phyloP scores from a whole-genome alignment of 2,797 vertebrate species.

The Emys orbicularis region DNA sequence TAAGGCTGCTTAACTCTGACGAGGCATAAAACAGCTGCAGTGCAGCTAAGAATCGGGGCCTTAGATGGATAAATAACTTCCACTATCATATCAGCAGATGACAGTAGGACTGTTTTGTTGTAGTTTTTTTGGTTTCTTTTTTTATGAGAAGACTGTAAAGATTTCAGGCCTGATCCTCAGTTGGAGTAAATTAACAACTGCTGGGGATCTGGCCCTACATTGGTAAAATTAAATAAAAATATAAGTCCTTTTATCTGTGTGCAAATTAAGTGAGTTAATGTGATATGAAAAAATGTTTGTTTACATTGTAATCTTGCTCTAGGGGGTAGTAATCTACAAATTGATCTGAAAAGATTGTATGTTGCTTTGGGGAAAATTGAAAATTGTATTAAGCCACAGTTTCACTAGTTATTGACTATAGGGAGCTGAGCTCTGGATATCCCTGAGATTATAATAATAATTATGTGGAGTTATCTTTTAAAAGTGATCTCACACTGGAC shows the following conservation, averaged over 20 bases:
- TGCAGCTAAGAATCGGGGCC: not conserved
- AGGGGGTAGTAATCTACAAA: conserved; percentile 69
- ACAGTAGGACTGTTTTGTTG: not conserved
- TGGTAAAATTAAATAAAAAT: not conserved
- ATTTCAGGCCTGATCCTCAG: not conserved
- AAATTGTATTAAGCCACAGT: conserved; percentile 71
- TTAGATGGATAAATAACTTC: conserved; percentile 4
- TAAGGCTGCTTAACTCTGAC: conserved; percentile 36
- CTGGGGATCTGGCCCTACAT: not conserved
- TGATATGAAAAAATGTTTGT: conserved; percentile 54
- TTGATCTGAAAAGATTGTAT: conserved; percentile 74
- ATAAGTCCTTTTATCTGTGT: conserved; percentile 67
- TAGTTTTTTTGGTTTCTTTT: not conserved
- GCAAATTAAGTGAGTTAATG: conserved; percentile 75
- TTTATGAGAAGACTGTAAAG: not conserved
- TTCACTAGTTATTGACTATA: conserved; percentile 64
- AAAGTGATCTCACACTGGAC: not conserved
- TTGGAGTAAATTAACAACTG: fast-evolving
- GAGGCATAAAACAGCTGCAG: conserved; percentile 42
- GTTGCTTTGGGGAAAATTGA: conserved; percentile 57
- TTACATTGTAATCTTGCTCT: conserved; percentile 67
- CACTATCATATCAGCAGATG: fast-evolving
- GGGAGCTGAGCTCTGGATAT: conserved; percentile 63
- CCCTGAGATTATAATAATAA: conserved; percentile 54
- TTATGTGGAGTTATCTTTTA: conserved; percentile 42